Percentiles rank a stretch among this genome's conserved stretches.
phyloP scores from a whole-genome alignment of 92 coral and sea anemone species.

The Plumapathes pennacea region DNA sequence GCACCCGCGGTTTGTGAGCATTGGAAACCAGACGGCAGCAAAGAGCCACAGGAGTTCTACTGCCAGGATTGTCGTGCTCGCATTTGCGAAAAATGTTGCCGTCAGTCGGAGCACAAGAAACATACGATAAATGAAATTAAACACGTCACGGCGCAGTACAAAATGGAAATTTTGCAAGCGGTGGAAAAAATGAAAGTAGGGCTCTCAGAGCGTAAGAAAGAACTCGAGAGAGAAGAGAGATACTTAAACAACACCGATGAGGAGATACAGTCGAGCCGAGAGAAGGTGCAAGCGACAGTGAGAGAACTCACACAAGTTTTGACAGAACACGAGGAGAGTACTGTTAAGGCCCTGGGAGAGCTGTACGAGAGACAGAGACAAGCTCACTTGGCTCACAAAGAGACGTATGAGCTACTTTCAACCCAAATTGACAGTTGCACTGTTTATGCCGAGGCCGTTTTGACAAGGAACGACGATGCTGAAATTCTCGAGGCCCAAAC shows the following conservation, averaged over 20 bases:
- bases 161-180: constrained; percentile 1
- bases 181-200: constrained; percentile 3
- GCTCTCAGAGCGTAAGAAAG: neutral
- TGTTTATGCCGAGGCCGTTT: neutral
- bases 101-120: neutral
- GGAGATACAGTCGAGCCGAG: neutral
- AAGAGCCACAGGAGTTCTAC: neutral
- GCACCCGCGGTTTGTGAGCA: constrained; percentile 1
- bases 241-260: neutral
- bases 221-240: no score
- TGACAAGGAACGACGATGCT: neutral
- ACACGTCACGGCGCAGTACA: neutral
- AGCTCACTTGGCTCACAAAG: neutral
- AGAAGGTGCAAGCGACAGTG: neutral
- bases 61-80: neutral
- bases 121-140: constrained; percentile 3
- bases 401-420: neutral
- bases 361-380: constrained; percentile 1
- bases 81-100: constrained; percentile 2
- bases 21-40: neutral
- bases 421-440: constrained; percentile 6
- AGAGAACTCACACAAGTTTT: neutral
- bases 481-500: constrained; percentile 7
- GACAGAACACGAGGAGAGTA: constrained; percentile 3
- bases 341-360: neutral